Conservation (phyloP, 2,113 vertebrate species). For the Morone saxatilis region DNA sequence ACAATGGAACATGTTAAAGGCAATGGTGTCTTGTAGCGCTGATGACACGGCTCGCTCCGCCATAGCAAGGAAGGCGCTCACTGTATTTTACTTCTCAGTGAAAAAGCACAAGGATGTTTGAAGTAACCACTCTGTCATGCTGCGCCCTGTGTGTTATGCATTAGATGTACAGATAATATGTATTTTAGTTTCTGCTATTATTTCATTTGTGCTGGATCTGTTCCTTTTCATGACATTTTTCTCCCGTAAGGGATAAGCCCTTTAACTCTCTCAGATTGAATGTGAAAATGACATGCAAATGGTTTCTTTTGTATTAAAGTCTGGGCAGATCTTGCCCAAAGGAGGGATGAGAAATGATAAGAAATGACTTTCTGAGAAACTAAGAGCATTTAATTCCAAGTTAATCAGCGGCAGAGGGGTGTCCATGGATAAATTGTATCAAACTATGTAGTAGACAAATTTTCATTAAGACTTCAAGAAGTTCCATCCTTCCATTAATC, state of each 20-base stretch:
- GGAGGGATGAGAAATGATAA: conserved; percentile 66
- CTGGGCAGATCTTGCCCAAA: conserved; percentile 61
- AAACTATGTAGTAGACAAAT: conserved; percentile 31
- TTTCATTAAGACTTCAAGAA: conserved; percentile 24
- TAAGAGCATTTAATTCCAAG: conserved; percentile 71
- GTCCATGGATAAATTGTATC: conserved; percentile 48
- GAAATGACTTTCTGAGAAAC: conserved; percentile 65
- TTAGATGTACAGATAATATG: conserved; percentile 60
- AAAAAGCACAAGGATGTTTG: conserved; percentile 44
- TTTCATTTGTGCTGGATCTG: conserved; percentile 66
- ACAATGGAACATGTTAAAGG: conserved; percentile 80
- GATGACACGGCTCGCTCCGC: conserved; percentile 71
- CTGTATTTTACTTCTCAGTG: conserved; percentile 50
- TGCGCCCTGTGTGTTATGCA: conserved; percentile 43
- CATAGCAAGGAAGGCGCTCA: conserved; percentile 42
- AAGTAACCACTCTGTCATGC: conserved; percentile 56
- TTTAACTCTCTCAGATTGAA: conserved; percentile 68
- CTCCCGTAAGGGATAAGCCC: conserved; percentile 59
- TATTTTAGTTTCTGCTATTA: conserved; percentile 58
- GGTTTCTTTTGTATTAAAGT: conserved; percentile 76
- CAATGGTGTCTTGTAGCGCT: conserved; percentile 72
- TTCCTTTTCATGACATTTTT: conserved; percentile 62
- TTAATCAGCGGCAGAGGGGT: conserved; percentile 57
- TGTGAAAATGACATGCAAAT: conserved; percentile 78
- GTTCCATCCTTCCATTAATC: neutral